Evolutionary conservation across 2,797 vertebrate genomes (phyloP).

Genomic region (Myotis findleyi): DNA sequence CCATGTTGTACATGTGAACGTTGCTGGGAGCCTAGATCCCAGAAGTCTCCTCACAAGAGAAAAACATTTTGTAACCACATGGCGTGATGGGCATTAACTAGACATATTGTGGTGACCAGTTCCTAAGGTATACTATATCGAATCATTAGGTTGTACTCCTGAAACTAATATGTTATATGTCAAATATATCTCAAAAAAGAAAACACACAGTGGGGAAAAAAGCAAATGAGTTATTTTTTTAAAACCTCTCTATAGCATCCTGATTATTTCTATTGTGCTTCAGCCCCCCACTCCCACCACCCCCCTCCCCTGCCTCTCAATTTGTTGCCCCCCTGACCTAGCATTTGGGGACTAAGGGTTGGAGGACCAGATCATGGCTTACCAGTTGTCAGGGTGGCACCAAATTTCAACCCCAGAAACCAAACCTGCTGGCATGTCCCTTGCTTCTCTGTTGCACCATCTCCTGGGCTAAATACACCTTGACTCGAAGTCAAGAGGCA

Average conservation of each 20-base stretch:
- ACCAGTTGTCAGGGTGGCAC: not conserved
- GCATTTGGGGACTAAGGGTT: not conserved
- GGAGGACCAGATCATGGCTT: not conserved
- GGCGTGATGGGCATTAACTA: not conserved
- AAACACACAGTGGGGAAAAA: not conserved
- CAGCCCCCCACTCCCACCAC: no score
- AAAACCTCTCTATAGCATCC: not conserved
- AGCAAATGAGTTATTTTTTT: not conserved
- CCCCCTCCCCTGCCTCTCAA: no score
- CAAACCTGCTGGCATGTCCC: not conserved
- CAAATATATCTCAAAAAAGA: not conserved
- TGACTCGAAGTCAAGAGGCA: no score
- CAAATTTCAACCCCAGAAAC: not conserved
- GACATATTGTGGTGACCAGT: not conserved
- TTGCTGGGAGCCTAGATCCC: not conserved
- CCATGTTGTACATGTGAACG: no score
- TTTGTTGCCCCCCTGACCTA: not conserved
- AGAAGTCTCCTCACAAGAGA: not conserved
- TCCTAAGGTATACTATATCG: not conserved
- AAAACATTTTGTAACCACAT: not conserved
- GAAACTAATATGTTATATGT: not conserved
- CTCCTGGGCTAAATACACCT: not conserved
- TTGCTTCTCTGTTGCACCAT: not conserved
- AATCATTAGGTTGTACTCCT: not conserved
- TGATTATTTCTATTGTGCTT: not conserved